Conservation (phyloP, 64 coral and sea anemone genomes). For the Trachythela sp. region DNA sequence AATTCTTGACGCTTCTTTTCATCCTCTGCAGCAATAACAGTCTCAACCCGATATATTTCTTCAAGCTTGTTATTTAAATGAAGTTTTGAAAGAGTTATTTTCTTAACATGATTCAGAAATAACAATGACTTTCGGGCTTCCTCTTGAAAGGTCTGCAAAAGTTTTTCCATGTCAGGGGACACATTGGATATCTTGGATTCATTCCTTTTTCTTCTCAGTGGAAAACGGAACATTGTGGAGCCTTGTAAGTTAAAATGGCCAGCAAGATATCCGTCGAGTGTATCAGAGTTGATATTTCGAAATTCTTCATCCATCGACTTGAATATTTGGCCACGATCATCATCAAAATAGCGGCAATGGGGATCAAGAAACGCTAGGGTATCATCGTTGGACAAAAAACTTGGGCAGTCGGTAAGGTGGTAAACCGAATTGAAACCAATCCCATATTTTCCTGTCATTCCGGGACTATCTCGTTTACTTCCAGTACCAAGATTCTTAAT, state of each 20-base stretch:
- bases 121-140: slow-evolving; percentile 69
- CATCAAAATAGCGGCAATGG: neutral
- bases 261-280: slow-evolving; percentile 62
- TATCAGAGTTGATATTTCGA: slow-evolving; percentile 54
- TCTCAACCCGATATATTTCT: slow-evolving; percentile 51
- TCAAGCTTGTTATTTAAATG: slow-evolving; percentile 49
- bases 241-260: slow-evolving; percentile 59
- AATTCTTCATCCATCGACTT: slow-evolving; percentile 74
- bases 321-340: slow-evolving; percentile 10
- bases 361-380: neutral
- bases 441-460: neutral
- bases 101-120: slow-evolving; percentile 67
- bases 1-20: neutral
- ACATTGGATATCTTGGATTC: slow-evolving; percentile 60
- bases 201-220: slow-evolving; percentile 52
- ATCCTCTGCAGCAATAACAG: slow-evolving; percentile 33
- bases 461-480: neutral
- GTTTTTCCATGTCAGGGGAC: slow-evolving; percentile 37
- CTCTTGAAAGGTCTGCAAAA: slow-evolving; percentile 64
- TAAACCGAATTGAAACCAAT: neutral
- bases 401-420: neutral
- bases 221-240: slow-evolving; percentile 84
- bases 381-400: neutral
- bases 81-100: slow-evolving; percentile 70
- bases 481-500: neutral